These are phyloP conservation scores for Pollimyrus isidori DNA, from an alignment of 2,113 vertebrate species.

Conservation along the genomic window DNA sequence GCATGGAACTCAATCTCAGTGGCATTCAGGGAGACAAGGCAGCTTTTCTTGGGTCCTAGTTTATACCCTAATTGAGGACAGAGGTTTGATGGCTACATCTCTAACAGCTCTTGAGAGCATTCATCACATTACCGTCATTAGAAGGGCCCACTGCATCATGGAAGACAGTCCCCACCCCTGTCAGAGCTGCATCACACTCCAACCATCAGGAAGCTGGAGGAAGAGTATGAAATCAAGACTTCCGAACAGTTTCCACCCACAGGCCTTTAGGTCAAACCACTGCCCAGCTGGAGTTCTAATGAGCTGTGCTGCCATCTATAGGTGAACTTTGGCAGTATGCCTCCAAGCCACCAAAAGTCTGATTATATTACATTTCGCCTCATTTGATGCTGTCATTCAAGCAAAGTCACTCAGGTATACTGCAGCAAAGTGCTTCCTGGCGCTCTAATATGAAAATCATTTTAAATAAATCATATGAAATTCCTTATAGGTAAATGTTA, in stretches of 20 bases:
- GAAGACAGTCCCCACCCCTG: too few species aligned
- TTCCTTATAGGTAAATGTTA: not conserved
- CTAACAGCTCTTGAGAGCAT: not conserved
- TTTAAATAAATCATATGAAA: not conserved
- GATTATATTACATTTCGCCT: not conserved
- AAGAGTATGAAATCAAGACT: too few species aligned
- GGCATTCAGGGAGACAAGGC: slow-evolving; percentile 75
- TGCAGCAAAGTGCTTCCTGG: not conserved
- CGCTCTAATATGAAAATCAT: not conserved
- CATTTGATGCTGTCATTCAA: not conserved
- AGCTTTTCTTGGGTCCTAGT: slow-evolving; percentile 86
- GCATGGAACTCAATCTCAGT: slow-evolving; percentile 77
- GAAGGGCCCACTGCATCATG: too few species aligned
- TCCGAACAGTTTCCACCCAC: too few species aligned
- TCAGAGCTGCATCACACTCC: too few species aligned
- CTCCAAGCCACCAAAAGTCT: not conserved
- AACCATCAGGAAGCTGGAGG: too few species aligned
- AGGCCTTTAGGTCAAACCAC: too few species aligned
- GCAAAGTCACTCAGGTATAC: not conserved
- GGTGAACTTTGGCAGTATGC: not conserved
- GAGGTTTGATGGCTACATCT: not conserved
- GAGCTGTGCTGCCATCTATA: not conserved
- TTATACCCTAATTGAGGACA: slow-evolving; percentile 62
- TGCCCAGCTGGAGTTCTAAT: not conserved
- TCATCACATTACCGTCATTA: not conserved